Conservation (phyloP, 2,797 vertebrate species). For the Fistularia commersonii region DNA sequence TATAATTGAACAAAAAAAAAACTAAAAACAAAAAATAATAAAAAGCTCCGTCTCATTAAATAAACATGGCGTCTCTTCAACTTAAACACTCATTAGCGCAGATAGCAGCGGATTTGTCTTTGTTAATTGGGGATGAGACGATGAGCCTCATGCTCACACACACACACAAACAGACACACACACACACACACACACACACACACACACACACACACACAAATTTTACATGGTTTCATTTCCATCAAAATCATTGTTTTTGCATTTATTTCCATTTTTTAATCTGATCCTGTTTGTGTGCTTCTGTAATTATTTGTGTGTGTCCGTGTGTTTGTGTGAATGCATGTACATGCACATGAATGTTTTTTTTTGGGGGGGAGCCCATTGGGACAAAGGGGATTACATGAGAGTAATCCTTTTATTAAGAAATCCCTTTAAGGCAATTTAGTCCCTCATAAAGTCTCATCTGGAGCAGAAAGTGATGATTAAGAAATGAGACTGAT, state of each 20-base stretch:
- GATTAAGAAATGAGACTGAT: slow-evolving; percentile 79
- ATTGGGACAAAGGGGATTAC: slow-evolving; percentile 88
- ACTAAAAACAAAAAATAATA: too few relatives aligned
- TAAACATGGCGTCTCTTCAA: slow-evolving; percentile 53
- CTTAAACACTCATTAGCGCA: slow-evolving; percentile 66
- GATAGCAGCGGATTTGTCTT: slow-evolving; percentile 62
- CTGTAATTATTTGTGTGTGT: slow-evolving; percentile 42
- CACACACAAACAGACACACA: slow-evolving; percentile 13
- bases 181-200: not conserved
- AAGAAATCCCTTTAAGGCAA: slow-evolving; percentile 87
- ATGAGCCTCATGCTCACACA: slow-evolving; percentile 5
- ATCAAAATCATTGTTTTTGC: slow-evolving; percentile 29
- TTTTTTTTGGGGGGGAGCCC: slow-evolving; percentile 75
- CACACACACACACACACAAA: not conserved
- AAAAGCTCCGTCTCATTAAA: slow-evolving; percentile 45
- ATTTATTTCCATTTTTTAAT: slow-evolving; percentile 39
- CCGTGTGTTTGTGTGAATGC: slow-evolving; percentile 54
- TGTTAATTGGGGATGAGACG: slow-evolving; percentile 67
- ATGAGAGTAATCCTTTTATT: slow-evolving; percentile 94
- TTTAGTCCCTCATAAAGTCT: slow-evolving; percentile 89
- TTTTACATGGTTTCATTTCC: slow-evolving; percentile 41
- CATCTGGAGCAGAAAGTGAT: slow-evolving; percentile 84
- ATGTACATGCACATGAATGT: slow-evolving; percentile 43
- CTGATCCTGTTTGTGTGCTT: slow-evolving; percentile 30
- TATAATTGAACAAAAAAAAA: slow-evolving; percentile 54